Conservation (phyloP, 2,113 vertebrate genomes). For the Columbina picui region DNA sequence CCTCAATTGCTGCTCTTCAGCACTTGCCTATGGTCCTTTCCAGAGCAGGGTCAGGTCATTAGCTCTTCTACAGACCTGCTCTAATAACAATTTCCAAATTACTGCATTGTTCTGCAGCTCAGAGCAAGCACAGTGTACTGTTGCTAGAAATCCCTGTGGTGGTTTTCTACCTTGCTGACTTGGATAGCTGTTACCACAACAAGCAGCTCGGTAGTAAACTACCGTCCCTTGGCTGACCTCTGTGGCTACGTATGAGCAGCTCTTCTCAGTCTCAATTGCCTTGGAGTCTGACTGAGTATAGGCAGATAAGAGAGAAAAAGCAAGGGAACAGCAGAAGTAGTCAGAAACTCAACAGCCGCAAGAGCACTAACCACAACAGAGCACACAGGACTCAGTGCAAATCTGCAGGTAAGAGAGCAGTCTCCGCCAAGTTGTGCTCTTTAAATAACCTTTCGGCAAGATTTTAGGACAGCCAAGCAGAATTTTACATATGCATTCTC, state of each 20-base stretch:
- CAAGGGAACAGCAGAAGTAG: not conserved
- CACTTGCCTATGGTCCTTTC: not conserved
- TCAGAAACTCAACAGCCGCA: not conserved
- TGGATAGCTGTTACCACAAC: not conserved
- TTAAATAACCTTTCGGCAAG: conserved; percentile 24
- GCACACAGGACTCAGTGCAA: not conserved
- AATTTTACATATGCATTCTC: not conserved
- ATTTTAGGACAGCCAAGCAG: not conserved
- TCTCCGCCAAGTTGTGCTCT: not conserved
- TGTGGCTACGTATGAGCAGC: not conserved
- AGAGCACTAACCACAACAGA: not conserved
- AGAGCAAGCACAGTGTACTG: rapidly evolving
- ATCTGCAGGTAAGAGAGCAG: not conserved
- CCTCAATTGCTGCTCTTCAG: not conserved
- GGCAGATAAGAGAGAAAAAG: not conserved
- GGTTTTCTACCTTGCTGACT: not conserved
- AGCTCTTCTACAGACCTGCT: not conserved
- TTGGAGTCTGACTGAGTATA: not conserved
- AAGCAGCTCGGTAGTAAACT: not conserved
- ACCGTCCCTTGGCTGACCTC: conserved; percentile 29
- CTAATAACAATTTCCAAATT: not conserved
- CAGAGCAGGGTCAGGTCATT: not conserved
- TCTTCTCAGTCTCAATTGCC: not conserved
- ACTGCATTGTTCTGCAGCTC: not conserved
- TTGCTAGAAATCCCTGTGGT: not conserved